Conservation (phyloP, 1,140 invertebrate species). For the Formica exsecta region DNA sequence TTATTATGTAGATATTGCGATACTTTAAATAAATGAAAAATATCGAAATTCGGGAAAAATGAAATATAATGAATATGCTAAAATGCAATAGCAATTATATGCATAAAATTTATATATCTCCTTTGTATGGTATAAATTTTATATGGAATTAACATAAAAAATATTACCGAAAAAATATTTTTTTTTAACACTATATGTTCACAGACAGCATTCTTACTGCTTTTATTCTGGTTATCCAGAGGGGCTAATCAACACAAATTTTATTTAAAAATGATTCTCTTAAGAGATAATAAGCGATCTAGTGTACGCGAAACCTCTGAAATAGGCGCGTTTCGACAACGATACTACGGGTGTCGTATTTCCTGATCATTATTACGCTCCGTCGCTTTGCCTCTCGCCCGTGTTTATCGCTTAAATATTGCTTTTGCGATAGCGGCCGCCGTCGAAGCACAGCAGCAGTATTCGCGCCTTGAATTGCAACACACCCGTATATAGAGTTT, state of each 20-base stretch:
- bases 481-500: background rate
- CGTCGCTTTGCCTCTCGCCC: background rate
- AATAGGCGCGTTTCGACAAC: slow-evolving; percentile 47
- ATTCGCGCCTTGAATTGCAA: slow-evolving; percentile 42
- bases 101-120: background rate
- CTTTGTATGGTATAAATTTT: background rate
- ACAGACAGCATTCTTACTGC: background rate
- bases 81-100: background rate
- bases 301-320: slow-evolving; percentile 19
- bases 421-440: slow-evolving; percentile 55
- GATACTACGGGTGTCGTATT: slow-evolving; percentile 59
- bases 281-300: slow-evolving; percentile 53
- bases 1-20: background rate
- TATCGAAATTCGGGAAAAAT: background rate
- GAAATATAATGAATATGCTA: background rate
- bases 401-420: slow-evolving; percentile 74
- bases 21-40: background rate
- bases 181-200: background rate
- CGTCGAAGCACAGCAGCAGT: slow-evolving; percentile 42
- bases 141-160: background rate
- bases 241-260: slow-evolving; percentile 5
- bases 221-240: background rate
- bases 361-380: slow-evolving; percentile 71
- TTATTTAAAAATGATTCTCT: slow-evolving; percentile 40
- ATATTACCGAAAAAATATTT: background rate